A percentile compares a stretch with the other conserved stretches of the same genome.
Conservation (phyloP, 2,797 vertebrate species). For the Gallinago nigripennis region DNA sequence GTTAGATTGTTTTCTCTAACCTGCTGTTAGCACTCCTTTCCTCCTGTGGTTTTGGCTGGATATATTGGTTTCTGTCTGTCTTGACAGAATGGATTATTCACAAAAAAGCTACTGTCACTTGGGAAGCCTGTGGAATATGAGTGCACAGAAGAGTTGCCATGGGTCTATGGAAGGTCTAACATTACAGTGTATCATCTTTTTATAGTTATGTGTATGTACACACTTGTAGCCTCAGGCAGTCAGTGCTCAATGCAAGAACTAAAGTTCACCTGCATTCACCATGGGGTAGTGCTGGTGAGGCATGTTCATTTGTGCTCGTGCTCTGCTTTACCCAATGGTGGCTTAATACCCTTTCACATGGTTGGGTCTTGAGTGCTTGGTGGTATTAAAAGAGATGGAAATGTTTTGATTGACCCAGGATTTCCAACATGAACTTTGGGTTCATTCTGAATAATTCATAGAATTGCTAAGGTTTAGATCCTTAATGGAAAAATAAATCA, state of each 20-base stretch:
- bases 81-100: neutral
- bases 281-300: neutral
- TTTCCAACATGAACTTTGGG: neutral
- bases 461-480: neutral
- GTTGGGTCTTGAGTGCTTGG: neutral
- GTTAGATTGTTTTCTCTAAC: neutral
- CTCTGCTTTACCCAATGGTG: neutral
- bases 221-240: too few species aligned
- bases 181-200: neutral
- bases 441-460: neutral
- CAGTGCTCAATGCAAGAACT: neutral
- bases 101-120: neutral
- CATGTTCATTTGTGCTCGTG: fast-evolving
- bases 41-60: neutral
- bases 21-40: neutral
- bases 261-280: neutral
- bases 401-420: neutral
- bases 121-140: neutral
- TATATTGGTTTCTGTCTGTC: neutral
- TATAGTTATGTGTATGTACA: fast-evolving
- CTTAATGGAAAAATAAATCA: neutral
- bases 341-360: neutral
- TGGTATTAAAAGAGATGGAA: neutral
- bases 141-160: neutral
- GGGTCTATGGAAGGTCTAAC: neutral